Conservation (phyloP, 2,113 vertebrate species). For the Lathamus discolor region DNA sequence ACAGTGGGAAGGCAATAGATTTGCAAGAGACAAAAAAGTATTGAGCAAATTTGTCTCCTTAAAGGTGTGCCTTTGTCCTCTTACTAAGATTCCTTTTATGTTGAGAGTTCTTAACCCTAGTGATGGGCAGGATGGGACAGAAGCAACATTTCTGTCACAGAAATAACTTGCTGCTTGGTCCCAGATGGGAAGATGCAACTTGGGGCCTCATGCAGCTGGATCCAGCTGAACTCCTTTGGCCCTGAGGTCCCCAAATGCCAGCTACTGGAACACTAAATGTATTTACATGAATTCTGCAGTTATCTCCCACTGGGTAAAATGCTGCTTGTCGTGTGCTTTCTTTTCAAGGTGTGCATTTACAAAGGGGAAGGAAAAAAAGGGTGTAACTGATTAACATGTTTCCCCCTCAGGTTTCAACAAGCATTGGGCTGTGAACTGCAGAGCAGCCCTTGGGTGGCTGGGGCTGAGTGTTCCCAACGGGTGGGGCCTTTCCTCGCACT, state of each 20-base stretch:
- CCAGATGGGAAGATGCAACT: neutral
- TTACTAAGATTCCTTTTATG: neutral
- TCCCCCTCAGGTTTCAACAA: slow-evolving; percentile 54
- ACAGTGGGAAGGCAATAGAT: neutral
- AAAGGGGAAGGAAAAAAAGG: neutral
- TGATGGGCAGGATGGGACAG: neutral
- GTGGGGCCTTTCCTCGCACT: slow-evolving; percentile 16
- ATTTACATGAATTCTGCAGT: neutral
- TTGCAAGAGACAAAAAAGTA: neutral
- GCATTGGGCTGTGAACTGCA: neutral
- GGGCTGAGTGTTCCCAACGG: neutral
- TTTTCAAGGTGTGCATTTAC: neutral
- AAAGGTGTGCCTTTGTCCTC: neutral
- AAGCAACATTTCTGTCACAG: neutral
- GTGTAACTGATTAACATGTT: slow-evolving; percentile 31
- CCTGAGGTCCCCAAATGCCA: neutral
- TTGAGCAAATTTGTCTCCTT: neutral
- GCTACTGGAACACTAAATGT: neutral
- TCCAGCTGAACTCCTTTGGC: neutral
- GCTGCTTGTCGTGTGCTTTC: neutral
- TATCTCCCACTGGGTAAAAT: neutral
- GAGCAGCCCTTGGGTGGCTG: neutral
- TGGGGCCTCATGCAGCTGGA: neutral
- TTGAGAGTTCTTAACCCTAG: neutral
- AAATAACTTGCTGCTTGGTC: neutral